Conservation (phyloP, 2,113 vertebrate genomes). For the Atlantisia rogersi region DNA sequence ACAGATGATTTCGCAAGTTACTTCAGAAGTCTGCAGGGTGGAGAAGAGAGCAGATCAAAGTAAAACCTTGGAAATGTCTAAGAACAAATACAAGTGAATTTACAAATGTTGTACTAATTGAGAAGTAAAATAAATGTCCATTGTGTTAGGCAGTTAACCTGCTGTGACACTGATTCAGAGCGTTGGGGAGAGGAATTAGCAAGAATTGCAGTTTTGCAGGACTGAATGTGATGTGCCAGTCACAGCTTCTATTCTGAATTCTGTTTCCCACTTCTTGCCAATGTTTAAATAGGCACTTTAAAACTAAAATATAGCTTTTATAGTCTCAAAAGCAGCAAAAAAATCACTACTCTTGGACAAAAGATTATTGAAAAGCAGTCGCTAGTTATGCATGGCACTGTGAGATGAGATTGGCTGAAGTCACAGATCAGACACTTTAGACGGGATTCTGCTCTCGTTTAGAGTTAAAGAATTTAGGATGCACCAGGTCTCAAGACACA, state of each 20-base stretch:
- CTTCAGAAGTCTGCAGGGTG: neutral
- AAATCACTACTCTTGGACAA: neutral
- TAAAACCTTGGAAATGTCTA: neutral
- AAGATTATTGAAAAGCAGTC: neutral
- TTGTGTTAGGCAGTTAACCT: neutral
- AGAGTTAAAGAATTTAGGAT: neutral
- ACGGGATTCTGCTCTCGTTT: neutral
- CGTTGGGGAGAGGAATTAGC: neutral
- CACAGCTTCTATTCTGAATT: neutral
- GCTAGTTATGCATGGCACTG: neutral
- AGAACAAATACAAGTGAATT: neutral
- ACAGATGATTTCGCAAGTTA: neutral
- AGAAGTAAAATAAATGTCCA: neutral
- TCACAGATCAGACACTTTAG: neutral
- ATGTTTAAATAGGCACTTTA: neutral
- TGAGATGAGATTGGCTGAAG: neutral
- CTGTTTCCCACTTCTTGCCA: neutral
- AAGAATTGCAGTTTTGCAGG: neutral
- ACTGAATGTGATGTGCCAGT: neutral
- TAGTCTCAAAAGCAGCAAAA: neutral
- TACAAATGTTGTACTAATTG: neutral
- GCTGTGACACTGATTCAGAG: neutral
- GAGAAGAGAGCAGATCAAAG: neutral
- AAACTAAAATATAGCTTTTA: neutral
- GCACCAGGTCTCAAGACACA: neutral